Base-by-base conservation (phyloP, 2,888 invertebrate species). In the Leucophenga montana region DNA sequence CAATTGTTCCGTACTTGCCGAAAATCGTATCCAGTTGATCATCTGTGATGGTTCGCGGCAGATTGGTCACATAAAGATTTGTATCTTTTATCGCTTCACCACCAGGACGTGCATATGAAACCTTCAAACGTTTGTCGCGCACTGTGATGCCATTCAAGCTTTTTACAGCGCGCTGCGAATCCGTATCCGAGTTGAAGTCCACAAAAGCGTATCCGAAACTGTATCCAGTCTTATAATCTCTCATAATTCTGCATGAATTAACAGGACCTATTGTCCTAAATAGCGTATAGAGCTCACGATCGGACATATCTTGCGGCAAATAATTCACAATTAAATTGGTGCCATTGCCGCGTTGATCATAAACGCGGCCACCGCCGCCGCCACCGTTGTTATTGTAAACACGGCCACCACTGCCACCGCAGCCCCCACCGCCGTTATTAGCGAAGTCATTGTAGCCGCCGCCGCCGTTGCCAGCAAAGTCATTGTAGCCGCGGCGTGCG, bases 161-260 rank as follows among this genome's bases (percentile, higher is more conserved):
- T 82, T 93, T 92, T 76, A 97, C 96, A 61, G 98, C 97, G 78
- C 94, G 92, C 68, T 92, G 89, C 48, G 97, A 97, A 89, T 97
- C 96, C 85, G 94, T 94, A 75, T 95, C 94, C 71, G 93, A 92
- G 68, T 93, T 92, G 89, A 95, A 97, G 89, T 97, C 97, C 57
- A 97, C 96, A 89, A 98, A 98, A 50, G 97, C 98, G 89, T 97
- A 98, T 54, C 98, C 98, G 89, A 95, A 97, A 89, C 97, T 97
- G 90, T 97, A 97, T 64, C 97, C 97, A 88, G 97, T 97, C 92
- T 94, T 94, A 88, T 93, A 94, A 87, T 96, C 96, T 89, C 95
- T 94, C 95, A 96, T 96, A 81, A 98, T 95, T 82, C 97, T 92
- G 88, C 95, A 95, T 80, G 94, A 95, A 87, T 96, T 96, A 61